These are phyloP conservation scores for Cirrhinus mrigala DNA, from an alignment of 2,797 vertebrate species.

Conservation along the genomic window DNA sequence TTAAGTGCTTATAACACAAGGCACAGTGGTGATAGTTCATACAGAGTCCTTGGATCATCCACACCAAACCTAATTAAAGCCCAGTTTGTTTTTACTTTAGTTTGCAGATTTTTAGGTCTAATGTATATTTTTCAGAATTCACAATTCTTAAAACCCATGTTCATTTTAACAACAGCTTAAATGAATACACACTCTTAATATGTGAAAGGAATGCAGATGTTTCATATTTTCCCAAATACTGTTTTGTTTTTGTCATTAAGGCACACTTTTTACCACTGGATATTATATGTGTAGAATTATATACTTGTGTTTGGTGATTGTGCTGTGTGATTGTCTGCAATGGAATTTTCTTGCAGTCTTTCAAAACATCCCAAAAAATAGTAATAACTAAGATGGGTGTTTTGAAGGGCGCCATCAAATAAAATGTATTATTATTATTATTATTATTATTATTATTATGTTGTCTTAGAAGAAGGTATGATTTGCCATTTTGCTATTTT, in stretches of 20 bases:
- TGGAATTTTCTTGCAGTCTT: not conserved
- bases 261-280: not conserved
- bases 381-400: not conserved
- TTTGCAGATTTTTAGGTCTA: not conserved
- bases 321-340: not conserved
- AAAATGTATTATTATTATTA: no score
- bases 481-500: no score
- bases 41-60: not conserved
- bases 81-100: not conserved
- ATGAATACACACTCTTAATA: not conserved
- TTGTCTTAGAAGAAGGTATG: no score
- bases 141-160: not conserved
- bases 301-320: not conserved
- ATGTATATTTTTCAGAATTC: not conserved
- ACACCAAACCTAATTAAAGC: not conserved
- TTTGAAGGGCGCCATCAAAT: no score
- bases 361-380: not conserved
- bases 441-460: no score
- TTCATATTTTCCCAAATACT: not conserved
- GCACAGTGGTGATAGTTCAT: not conserved
- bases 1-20: not conserved
- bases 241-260: not conserved
- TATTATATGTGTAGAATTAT: not conserved
- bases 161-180: not conserved
- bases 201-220: not conserved